Evolutionary conservation across 2,113 vertebrate species (phyloP).

Genomic region (Spea bombifrons): DNA sequence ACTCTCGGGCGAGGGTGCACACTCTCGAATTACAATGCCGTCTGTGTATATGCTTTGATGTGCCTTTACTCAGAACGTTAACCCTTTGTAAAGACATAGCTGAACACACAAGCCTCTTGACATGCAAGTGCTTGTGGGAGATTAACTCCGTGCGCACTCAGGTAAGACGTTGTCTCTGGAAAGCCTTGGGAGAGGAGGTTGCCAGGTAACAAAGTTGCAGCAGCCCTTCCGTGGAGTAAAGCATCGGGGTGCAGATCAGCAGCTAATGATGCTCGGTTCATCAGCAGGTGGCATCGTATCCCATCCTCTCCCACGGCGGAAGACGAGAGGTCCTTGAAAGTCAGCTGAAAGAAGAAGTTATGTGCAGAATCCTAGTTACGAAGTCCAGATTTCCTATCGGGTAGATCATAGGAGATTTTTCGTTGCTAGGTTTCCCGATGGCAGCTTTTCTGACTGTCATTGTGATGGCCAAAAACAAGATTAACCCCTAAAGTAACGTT

Average conservation of each 20-base stretch:
- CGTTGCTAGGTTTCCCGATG: slow-evolving; percentile 27
- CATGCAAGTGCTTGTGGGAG: background rate
- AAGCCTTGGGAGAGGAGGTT: slow-evolving; percentile 29
- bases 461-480: background rate
- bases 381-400: slow-evolving; percentile 16
- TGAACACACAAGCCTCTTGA: too few species aligned
- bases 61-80: too few species aligned
- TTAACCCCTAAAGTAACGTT: background rate
- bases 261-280: background rate
- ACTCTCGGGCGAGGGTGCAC: too few species aligned
- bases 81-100: too few species aligned
- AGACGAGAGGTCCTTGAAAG: slow-evolving; percentile 19
- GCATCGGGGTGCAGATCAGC: background rate
- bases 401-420: background rate
- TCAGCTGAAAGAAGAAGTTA: slow-evolving; percentile 23
- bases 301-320: background rate
- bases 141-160: background rate
- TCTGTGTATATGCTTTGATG: too few species aligned
- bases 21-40: too few species aligned
- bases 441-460: background rate
- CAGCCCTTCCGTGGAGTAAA: background rate
- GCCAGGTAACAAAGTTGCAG: slow-evolving; percentile 42
- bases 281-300: slow-evolving; percentile 1
- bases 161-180: background rate
- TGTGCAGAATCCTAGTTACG: background rate